Conservation (phyloP, 2,888 invertebrate species). For the Prionchulus punctatus region DNA sequence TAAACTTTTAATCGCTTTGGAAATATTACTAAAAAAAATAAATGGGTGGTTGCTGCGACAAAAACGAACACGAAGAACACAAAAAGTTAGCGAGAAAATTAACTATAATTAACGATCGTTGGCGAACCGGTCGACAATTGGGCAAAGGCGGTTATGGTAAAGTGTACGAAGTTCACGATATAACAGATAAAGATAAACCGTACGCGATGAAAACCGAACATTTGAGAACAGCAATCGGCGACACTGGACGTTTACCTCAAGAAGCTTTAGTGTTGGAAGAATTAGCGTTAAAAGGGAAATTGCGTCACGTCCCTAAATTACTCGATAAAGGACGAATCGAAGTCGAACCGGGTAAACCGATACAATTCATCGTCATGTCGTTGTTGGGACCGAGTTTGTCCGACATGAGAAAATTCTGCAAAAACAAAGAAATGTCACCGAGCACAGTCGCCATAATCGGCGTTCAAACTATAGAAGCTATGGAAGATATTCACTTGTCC, state of each 20-base stretch:
- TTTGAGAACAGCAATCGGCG: no score
- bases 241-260: no score
- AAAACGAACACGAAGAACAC: not conserved
- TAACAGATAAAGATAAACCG: not conserved
- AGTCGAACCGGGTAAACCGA: not conserved
- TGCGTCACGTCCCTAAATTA: not conserved
- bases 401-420: not conserved
- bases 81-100: not conserved
- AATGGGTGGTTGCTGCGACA: not conserved
- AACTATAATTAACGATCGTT: not conserved
- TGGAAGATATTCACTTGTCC: not conserved
- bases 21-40: no score
- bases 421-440: not conserved
- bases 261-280: no score
- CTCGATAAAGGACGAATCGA: not conserved
- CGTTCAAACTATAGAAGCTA: not conserved
- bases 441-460: not conserved
- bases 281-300: not conserved
- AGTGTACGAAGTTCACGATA: conserved; percentile 1
- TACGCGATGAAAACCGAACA: conserved; percentile 1
- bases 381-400: not conserved
- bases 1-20: no score
- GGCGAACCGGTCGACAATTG: not conserved
- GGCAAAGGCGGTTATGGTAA: conserved; percentile 1
- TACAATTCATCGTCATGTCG: not conserved